phyloP scores from a whole-genome alignment of 2,888 invertebrate species.

The Phytoseiulus persimilis region DNA sequence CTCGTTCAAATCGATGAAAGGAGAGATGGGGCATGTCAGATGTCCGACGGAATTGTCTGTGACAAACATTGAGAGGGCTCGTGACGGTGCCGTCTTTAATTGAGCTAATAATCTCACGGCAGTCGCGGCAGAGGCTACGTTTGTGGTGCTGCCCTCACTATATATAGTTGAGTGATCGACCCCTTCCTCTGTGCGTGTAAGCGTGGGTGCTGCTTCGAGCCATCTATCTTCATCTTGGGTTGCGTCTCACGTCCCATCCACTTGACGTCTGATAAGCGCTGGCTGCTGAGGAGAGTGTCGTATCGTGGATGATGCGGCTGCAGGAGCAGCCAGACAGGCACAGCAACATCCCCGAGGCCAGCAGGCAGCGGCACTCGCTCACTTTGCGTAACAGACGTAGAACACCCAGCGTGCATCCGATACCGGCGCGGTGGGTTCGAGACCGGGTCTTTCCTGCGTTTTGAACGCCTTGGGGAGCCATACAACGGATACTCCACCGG shows the following conservation, averaged over 20 bases:
- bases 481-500: not conserved
- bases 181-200: not conserved
- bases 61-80: not conserved
- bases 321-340: not conserved
- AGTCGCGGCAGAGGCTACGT: not conserved
- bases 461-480: not conserved
- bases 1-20: not conserved
- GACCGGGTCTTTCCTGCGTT: not conserved
- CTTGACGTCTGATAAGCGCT: not conserved
- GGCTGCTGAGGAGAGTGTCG: not conserved
- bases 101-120: not conserved
- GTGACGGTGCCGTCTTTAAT: not conserved
- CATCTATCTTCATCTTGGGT: constrained; percentile 5
- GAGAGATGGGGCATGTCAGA: not conserved
- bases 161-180: not conserved
- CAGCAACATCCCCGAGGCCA: not conserved
- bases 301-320: not conserved
- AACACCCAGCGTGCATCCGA: not conserved
- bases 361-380: not conserved
- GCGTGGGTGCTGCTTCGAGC: not conserved
- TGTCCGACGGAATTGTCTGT: not conserved
- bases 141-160: not conserved
- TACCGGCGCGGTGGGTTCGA: not conserved
- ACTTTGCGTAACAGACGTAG: not conserved
- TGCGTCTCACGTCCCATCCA: not conserved